Evolutionary conservation across 2,888 invertebrate species (phyloP).

Genomic region (Lampropteryx suffumata): DNA sequence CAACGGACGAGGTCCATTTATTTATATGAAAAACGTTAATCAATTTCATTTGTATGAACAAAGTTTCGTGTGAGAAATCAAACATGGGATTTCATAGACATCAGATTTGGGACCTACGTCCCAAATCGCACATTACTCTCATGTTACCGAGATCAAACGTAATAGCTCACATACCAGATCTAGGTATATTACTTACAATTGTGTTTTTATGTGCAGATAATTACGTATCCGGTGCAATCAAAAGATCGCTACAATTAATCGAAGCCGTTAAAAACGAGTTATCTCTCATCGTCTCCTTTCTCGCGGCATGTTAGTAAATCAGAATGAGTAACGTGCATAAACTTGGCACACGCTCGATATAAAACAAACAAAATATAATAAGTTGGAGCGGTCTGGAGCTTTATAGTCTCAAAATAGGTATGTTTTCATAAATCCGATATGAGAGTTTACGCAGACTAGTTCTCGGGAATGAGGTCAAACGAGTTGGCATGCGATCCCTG

Average conservation of each 20-base stretch:
- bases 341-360: slow-evolving; percentile 69
- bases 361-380: slow-evolving; percentile 71
- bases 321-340: slow-evolving; percentile 52
- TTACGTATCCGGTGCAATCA: slow-evolving; percentile 36
- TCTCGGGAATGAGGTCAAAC: slow-evolving; percentile 75
- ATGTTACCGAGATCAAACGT: slow-evolving; percentile 42
- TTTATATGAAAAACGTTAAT: too few species aligned
- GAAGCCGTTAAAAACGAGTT: slow-evolving; percentile 37
- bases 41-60: slow-evolving; percentile 50
- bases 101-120: too few species aligned
- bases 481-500: slow-evolving; percentile 71
- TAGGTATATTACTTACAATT: too few species aligned
- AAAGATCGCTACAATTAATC: slow-evolving; percentile 42
- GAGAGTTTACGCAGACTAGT: slow-evolving; percentile 76
- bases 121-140: slow-evolving; percentile 34
- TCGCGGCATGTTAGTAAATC: slow-evolving; percentile 55
- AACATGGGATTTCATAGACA: too few species aligned
- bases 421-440: slow-evolving; percentile 78
- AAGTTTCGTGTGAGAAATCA: slow-evolving; percentile 39
- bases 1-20: slow-evolving; percentile 45
- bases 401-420: slow-evolving; percentile 72
- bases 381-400: slow-evolving; percentile 63
- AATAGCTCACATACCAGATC: slow-evolving; percentile 39
- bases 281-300: slow-evolving; percentile 51
- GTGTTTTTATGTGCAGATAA: too few species aligned